Base-by-base conservation (phyloP, 2,113 vertebrate genomes). In the Haplotaxodon microlepis region DNA sequence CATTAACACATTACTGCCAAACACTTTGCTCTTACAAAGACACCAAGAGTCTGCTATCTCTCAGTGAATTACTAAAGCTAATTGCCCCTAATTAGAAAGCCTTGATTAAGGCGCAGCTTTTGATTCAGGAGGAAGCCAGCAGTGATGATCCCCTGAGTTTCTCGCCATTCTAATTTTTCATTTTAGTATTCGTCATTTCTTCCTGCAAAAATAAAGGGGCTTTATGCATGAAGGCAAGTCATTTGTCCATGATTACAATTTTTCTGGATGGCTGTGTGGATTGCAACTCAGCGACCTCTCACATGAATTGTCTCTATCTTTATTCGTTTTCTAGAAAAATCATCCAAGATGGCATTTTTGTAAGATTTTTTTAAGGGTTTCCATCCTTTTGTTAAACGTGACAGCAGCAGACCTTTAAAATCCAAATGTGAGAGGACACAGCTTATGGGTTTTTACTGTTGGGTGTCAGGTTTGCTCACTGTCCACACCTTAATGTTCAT, bases 1-100 rank as follows among this genome's bases (percentile, higher is more conserved):
- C 36, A 40, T 81, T 88, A 29, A 56, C 51, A 90, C 36, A 40
- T 42, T 38, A 76, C 71, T 82, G 36, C 34, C 56, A 85, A 51
- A 81, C 85, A 82, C 36, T 40, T 69, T 69, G 29, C 86, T 84
- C 73, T 56, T 81, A 84, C 80, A 84, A 81, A 89, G 90, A 82
- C 91, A 92, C 91, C 51, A 86, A 92, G 88, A 89, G 91, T 91
- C 89, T 96, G 92, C 92, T 91, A 85, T 89, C 88, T 91, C 84
- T 95, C 79, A 92, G 86, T 93, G 93, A 92, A 95, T 96, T 86
- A 95, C 92, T 94, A 91, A 90, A 93, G 90, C 86, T 97, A 96
- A 97, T 96, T 97, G 93, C 92, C 92, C 88, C 88, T 94, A 95
- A 96, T 96, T 92, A 96, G 95, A 92, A 81, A 94, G 94, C 92